Percentiles rank a stretch among this genome's conserved stretches.
Conservation (phyloP, 2,797 vertebrate genomes). For the Sphenopsis melanotis region DNA sequence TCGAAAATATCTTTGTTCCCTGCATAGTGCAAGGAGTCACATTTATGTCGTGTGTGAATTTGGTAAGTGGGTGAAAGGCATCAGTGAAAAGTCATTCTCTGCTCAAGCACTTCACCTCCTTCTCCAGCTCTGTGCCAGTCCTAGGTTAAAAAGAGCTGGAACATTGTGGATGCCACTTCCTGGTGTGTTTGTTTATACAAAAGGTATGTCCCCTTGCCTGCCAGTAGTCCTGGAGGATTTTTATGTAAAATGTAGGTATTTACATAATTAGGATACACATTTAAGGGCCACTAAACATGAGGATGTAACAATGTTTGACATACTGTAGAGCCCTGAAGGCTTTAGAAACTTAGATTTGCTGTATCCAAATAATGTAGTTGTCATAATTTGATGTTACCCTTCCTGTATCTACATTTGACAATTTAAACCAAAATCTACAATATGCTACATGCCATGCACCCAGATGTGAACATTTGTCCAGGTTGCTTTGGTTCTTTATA, state of each 20-base stretch:
- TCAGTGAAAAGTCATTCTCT: neutral
- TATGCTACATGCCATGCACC: neutral
- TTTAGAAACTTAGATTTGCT: slow-evolving; percentile 55
- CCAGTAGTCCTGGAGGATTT: slow-evolving; percentile 1
- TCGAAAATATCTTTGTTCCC: neutral
- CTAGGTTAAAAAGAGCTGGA: neutral
- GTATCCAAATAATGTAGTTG: slow-evolving; percentile 41
- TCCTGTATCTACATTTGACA: neutral
- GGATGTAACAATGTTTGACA: slow-evolving; percentile 42
- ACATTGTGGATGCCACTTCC: neutral
- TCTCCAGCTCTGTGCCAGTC: neutral
- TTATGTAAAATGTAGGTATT: slow-evolving; percentile 53
- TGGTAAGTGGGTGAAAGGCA: neutral
- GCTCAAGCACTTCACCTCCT: neutral
- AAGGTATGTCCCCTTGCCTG: neutral
- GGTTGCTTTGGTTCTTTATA: neutral
- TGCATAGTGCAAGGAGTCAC: neutral
- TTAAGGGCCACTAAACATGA: slow-evolving; percentile 30
- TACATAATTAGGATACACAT: slow-evolving; percentile 44
- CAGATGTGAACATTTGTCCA: neutral
- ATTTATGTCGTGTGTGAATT: neutral
- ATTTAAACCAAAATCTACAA: neutral
- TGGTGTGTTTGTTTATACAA: neutral
- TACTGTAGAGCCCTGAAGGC: slow-evolving; percentile 38
- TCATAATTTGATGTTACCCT: slow-evolving; percentile 36